Conservation (phyloP, 2,888 invertebrate genomes). For the Troides aeacus region DNA sequence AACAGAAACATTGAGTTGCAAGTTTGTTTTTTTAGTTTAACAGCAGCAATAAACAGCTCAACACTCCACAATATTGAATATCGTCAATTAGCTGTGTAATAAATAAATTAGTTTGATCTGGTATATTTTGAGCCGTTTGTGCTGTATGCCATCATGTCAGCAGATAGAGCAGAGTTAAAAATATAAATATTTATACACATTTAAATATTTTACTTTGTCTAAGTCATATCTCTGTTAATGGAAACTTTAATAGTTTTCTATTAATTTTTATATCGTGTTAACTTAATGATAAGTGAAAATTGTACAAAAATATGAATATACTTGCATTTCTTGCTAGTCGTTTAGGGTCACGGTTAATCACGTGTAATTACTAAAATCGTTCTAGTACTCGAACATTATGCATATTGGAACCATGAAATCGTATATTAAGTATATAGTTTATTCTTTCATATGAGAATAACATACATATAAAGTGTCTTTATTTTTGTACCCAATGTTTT, state of each 20-base stretch:
- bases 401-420: conserved; percentile 45
- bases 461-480: conserved; percentile 64
- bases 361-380: conserved; percentile 47
- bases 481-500: conserved; percentile 76
- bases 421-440: conserved; percentile 37
- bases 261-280: conserved; percentile 75
- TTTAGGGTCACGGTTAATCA: conserved; percentile 69
- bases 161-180: conserved; percentile 34
- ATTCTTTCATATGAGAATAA: conserved; percentile 43
- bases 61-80: background rate
- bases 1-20: no score
- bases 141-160: conserved; percentile 33
- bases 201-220: conserved; percentile 51
- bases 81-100: conserved; percentile 26
- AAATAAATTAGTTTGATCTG: conserved; percentile 28
- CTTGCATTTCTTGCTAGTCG: conserved; percentile 78
- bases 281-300: conserved; percentile 74
- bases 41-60: no score
- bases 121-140: conserved; percentile 29
- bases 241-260: conserved; percentile 56
- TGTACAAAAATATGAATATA: conserved; percentile 73
- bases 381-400: conserved; percentile 13
- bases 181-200: conserved; percentile 42
- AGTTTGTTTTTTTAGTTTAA: no score
- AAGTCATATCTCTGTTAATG: conserved; percentile 75